Evolutionary conservation across 1,140 invertebrate genomes (phyloP).

Genomic region (Leguminivora glycinivorella): DNA sequence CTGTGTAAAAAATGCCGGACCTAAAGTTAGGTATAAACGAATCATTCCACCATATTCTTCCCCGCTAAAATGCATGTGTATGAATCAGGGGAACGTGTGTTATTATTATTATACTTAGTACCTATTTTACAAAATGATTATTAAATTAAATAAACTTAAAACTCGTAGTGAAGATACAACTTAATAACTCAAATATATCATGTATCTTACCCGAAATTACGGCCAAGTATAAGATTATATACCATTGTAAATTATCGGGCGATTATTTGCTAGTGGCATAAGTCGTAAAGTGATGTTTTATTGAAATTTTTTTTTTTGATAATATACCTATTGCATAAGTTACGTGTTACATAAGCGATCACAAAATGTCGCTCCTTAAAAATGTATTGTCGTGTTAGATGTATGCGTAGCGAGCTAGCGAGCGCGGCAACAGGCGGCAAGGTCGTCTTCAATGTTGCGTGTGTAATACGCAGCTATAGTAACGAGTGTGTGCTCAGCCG

Average conservation of each 20-base stretch:
- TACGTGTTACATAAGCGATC: constrained; percentile 28
- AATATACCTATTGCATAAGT: neutral
- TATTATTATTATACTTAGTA: neutral
- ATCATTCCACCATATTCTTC: neutral
- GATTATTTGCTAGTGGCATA: too few relatives aligned
- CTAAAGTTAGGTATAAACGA: constrained; percentile 1
- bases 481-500: constrained; percentile 39
- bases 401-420: constrained; percentile 30
- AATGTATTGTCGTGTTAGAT: constrained; percentile 36
- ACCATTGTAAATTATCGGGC: too few relatives aligned
- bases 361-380: constrained; percentile 20
- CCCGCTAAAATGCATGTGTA: neutral
- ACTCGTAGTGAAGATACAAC: too few relatives aligned
- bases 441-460: constrained; percentile 69
- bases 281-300: too few relatives aligned
- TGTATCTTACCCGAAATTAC: too few relatives aligned
- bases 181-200: too few relatives aligned
- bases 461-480: constrained; percentile 37
- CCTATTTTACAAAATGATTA: neutral
- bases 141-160: constrained; percentile 25
- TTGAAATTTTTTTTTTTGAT: too few relatives aligned
- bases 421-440: constrained; percentile 60
- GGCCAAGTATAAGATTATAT: too few relatives aligned
- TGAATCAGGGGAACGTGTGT: neutral
- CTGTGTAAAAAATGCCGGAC: constrained; percentile 42